Base-by-base conservation (phyloP, 23 tunicate species). In the Clavelina lepadiformis region DNA sequence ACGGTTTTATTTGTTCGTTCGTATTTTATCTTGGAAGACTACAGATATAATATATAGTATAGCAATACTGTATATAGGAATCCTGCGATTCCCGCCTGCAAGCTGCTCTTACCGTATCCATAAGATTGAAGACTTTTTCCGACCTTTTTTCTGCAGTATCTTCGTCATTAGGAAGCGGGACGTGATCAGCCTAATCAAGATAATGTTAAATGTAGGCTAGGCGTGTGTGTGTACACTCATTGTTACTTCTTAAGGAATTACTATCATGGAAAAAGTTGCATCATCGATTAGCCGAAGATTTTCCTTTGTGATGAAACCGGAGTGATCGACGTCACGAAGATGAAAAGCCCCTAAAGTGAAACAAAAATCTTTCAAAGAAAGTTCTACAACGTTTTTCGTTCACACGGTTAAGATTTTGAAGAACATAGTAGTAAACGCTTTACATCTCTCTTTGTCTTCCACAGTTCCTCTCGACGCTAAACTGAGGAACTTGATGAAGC, bases 161-260 rank as follows among this genome's bases (percentile, higher is more conserved):
- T 38, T 76, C 82, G 30, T 76, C 82, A 21, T 76, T 61, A 4
- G 82, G 82, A 45, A 76, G 37, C 11, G 58, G 56, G 27, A 76
- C 82, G 58, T 50, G 51, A 55, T 76, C 71, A 76, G 73, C 82
- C 82, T 76, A 13, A 49, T 11, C 13, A 44, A 13, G 15, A 15
- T 44, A 44, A 15, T 15, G 49, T 44, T 44, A 44, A 13, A 13
- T 11, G 60, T 7, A 54, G n/a, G 8, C 7, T 15, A 54, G 23
- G 23, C 60, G 7, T 11, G 50, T 11, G 50, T 18, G 13, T 11
- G 18, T 11, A 44, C 13, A 13, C 13, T 11, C 15, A 44, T 44
- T 44, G 13, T 44, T 11, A 44, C 18, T 44, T 11, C 7, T 6
- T 27, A 7, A 6, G 28, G 11, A 73, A 68, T 45, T 65, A 76